Evolutionary conservation across 2,797 vertebrate species (phyloP).

Genomic region (Smutsia gigantea): DNA sequence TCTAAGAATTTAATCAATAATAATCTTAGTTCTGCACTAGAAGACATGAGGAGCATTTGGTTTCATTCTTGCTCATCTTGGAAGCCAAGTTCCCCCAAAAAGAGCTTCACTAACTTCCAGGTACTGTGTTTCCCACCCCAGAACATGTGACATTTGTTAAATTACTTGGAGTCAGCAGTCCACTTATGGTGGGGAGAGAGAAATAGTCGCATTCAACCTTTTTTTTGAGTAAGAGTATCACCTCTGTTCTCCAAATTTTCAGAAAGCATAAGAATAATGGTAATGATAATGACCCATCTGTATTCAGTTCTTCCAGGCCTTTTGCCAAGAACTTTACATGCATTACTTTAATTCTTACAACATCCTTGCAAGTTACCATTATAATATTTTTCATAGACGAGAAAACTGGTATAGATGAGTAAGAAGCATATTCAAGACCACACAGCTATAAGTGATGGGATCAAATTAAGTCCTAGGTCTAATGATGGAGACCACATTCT

Average conservation of each 20-base stretch:
- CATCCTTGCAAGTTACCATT: not conserved
- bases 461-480: not conserved
- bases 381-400: not conserved
- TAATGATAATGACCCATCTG: not conserved
- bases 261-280: not conserved
- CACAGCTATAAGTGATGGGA: not conserved
- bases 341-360: not conserved
- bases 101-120: not conserved
- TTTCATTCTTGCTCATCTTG: not conserved
- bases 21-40: not conserved
- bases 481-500: not conserved
- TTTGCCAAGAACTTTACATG: not conserved
- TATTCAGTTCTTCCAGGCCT: not conserved
- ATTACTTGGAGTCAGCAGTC: not conserved
- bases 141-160: not conserved
- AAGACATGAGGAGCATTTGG: not conserved
- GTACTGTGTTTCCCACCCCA: not conserved
- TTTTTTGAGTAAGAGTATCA: not conserved
- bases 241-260: conserved; percentile 16
- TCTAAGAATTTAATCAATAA: not conserved
- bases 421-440: not conserved
- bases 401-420: not conserved
- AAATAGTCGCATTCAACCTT: not conserved
- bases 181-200: not conserved
- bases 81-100: not conserved